These are phyloP conservation scores for Nephrotoma flavescens DNA, from an alignment of 2,888 invertebrate genomes.

Conservation along the genomic window DNA sequence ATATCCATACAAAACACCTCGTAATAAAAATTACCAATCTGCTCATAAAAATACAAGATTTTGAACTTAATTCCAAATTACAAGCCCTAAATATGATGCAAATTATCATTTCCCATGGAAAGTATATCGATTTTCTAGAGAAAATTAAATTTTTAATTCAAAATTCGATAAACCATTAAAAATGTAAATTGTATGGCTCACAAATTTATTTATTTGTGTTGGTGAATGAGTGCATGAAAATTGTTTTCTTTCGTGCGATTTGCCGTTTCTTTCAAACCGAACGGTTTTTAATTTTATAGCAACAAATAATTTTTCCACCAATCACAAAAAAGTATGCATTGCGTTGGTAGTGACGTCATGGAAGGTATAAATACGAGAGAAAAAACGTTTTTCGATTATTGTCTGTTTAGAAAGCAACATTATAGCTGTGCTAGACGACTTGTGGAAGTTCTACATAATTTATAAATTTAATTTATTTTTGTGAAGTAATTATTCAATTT, in stretches of 20 bases:
- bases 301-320: constrained; percentile 9
- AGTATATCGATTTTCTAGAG: neutral
- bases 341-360: constrained; percentile 33
- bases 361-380: constrained; percentile 40
- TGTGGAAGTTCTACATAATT: neutral
- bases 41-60: neutral
- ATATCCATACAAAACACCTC: neutral
- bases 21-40: neutral
- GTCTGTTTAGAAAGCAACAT: constrained; percentile 57
- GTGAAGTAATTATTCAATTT: constrained; percentile 17
- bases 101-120: neutral
- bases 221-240: neutral
- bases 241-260: neutral
- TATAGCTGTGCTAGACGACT: constrained; percentile 38
- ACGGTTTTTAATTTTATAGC: neutral
- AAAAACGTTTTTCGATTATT: constrained; percentile 34
- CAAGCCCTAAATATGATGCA: neutral
- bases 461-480: constrained; percentile 18
- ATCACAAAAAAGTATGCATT: constrained; percentile 11
- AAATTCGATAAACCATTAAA: neutral
- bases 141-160: neutral
- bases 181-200: neutral
- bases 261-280: neutral
- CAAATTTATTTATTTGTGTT: neutral
- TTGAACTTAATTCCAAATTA: neutral